These are phyloP conservation scores for Mionectes olivaceus DNA, from an alignment of 2,797 vertebrate species.

Conservation along the genomic window DNA sequence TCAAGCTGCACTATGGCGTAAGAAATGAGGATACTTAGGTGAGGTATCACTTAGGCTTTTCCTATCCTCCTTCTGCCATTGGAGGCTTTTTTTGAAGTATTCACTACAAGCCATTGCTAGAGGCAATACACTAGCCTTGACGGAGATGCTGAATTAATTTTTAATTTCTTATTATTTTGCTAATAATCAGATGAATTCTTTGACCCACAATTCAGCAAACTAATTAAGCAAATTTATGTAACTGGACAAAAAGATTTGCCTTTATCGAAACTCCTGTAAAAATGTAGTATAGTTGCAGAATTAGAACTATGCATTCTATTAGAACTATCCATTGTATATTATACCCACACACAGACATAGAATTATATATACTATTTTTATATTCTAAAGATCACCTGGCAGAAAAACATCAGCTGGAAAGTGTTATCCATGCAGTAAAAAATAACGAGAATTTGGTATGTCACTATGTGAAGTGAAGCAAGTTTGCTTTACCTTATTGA, in stretches of 20 bases:
- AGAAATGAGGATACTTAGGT: not conserved
- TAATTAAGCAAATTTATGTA: not conserved
- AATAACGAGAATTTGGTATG: not conserved
- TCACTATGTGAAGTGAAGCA: not conserved
- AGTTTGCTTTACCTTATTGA: not conserved
- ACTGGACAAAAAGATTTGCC: not conserved
- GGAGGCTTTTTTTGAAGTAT: not conserved
- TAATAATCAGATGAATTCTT: not conserved
- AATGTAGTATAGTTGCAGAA: not conserved
- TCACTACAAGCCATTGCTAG: not conserved
- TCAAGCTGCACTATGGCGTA: not conserved
- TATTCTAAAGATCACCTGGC: slow-evolving; percentile 1
- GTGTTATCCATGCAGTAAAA: slow-evolving; percentile 6
- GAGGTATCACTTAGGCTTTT: not conserved
- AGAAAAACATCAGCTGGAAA: slow-evolving; percentile 10
- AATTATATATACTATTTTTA: slow-evolving; percentile 33
- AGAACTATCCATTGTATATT: not conserved
- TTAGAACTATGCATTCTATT: not conserved
- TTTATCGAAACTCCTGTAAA: not conserved
- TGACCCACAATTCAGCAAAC: not conserved
- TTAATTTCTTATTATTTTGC: not conserved
- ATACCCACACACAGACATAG: not conserved
- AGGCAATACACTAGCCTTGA: not conserved
- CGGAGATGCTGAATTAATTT: not conserved
- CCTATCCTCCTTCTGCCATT: not conserved